These are phyloP conservation scores for Drosophila equinoxialis DNA, from an alignment of 1,140 invertebrate species.

Conservation along the genomic window DNA sequence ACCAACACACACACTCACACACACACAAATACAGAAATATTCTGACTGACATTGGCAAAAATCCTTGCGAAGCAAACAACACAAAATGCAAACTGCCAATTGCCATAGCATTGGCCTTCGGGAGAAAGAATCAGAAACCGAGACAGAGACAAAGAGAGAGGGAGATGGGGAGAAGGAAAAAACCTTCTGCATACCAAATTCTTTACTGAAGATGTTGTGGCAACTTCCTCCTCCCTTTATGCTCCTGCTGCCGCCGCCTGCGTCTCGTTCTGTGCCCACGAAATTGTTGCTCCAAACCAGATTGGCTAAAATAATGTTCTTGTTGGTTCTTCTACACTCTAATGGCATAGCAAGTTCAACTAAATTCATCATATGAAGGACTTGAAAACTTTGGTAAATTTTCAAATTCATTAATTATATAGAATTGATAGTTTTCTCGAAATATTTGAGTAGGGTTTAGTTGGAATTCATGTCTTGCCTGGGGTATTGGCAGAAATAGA, in stretches of 20 bases:
- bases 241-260: background rate
- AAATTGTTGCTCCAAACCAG: constrained; percentile 74
- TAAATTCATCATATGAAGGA: background rate
- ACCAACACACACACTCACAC: constrained; percentile 50
- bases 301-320: constrained; percentile 67
- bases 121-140: background rate
- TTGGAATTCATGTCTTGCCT: no score
- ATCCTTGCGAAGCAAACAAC: constrained; percentile 58
- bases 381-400: background rate
- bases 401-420: no score
- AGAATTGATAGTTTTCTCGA: no score
- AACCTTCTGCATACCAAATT: constrained; percentile 74
- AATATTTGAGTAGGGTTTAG: no score
- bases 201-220: constrained; percentile 75
- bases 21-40: constrained; percentile 24
- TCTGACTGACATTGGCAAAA: constrained; percentile 58
- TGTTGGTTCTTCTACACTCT: background rate
- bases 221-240: constrained; percentile 47
- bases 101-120: constrained; percentile 56
- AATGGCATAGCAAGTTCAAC: background rate
- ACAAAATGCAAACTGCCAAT: constrained; percentile 75
- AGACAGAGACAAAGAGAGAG: background rate
- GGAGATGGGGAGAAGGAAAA: background rate
- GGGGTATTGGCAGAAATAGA: background rate
- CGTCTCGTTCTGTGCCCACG: constrained; percentile 30